A percentile compares a stretch with the other conserved stretches of the same genome.
These are phyloP conservation scores for Eulemur macaco DNA, from an alignment of 2,113 vertebrate species.

Conservation along the genomic window DNA sequence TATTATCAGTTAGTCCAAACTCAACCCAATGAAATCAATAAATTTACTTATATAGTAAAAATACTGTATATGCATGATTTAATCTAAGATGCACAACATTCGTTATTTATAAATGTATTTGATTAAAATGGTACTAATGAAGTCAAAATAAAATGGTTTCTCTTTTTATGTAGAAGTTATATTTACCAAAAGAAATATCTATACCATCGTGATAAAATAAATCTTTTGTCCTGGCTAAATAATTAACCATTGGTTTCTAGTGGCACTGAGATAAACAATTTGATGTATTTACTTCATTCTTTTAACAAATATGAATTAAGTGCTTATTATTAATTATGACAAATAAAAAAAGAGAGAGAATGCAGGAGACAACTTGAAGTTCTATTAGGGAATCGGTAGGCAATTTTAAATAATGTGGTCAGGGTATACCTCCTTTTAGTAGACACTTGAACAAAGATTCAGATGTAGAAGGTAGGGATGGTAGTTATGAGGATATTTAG, in stretches of 20 bases:
- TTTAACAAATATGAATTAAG: conserved; percentile 15
- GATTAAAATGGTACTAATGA: neutral
- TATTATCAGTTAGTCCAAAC: neutral
- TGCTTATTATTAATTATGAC: neutral
- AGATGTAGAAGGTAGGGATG: neutral
- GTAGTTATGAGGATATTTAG: neutral
- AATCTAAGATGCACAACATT: neutral
- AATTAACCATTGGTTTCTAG: neutral
- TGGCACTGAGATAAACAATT: neutral
- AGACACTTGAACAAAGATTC: neutral
- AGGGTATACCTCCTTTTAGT: neutral
- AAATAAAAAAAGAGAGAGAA: neutral
- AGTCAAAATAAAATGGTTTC: neutral
- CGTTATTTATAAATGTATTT: neutral
- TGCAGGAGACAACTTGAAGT: neutral
- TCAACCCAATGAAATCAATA: neutral
- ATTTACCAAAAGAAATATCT: neutral
- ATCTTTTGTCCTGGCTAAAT: neutral
- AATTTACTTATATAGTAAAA: neutral
- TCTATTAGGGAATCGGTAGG: fast-evolving
- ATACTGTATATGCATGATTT: neutral
- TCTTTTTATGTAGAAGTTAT: neutral
- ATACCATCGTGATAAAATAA: neutral
- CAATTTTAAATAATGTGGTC: neutral
- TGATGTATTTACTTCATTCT: neutral